Percentiles rank a stretch among this genome's conserved stretches.
Conservation (phyloP, 2,113 vertebrate species). For the Channa maculata region DNA sequence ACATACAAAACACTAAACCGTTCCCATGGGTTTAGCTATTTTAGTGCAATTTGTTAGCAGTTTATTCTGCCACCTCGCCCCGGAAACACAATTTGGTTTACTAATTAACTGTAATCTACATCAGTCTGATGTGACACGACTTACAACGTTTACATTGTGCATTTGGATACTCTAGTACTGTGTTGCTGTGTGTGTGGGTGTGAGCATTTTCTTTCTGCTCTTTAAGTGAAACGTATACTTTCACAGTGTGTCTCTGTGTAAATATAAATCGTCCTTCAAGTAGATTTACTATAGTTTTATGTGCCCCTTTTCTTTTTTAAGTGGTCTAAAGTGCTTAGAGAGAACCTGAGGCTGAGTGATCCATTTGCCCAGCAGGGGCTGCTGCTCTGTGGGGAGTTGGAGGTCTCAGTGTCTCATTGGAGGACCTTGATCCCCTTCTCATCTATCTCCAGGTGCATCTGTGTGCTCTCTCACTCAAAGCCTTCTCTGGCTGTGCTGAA, state of each 20-base stretch:
- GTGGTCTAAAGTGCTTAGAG: constrained; percentile 53
- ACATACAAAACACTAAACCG: no score
- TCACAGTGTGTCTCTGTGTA: constrained; percentile 8
- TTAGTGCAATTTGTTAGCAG: no score
- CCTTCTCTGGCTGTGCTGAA: constrained; percentile 47
- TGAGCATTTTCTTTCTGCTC: constrained; percentile 29
- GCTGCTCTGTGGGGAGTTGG: constrained; percentile 58
- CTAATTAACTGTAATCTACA: no score
- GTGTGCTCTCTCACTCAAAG: constrained; percentile 60
- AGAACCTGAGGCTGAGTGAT: constrained; percentile 47
- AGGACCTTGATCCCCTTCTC: constrained; percentile 62
- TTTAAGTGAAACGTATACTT: constrained; percentile 6
- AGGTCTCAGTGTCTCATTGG: constrained; percentile 59
- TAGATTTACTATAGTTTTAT: constrained; percentile 58
- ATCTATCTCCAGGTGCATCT: constrained; percentile 67
- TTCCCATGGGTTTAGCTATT: no score
- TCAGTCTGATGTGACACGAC: no score
- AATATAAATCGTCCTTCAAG: constrained; percentile 54
- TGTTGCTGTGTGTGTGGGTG: constrained; percentile 3
- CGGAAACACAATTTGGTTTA: no score
- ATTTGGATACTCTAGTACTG: not conserved
- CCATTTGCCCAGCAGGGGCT: constrained; percentile 67
- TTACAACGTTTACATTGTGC: no score
- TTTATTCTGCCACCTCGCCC: no score
- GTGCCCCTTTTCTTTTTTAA: constrained; percentile 61